These are phyloP conservation scores for Halictus ligatus DNA, from an alignment of 2,888 invertebrate species.

Conservation along the genomic window DNA sequence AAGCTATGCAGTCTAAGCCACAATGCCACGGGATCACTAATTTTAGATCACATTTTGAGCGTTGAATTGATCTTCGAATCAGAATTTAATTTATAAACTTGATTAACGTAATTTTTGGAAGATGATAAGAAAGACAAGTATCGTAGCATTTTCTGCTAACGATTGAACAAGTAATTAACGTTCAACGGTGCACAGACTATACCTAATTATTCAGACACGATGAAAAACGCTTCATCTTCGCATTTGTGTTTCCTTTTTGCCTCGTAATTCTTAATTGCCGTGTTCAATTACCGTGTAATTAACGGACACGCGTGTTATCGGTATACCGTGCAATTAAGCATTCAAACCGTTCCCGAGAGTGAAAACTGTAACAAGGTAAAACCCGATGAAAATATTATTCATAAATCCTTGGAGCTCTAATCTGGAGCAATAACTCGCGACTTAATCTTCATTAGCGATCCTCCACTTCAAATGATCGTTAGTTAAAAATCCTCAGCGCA, in stretches of 20 bases:
- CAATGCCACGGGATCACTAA: too few relatives aligned
- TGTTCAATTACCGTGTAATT: constrained; percentile 7
- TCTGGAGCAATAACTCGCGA: not conserved
- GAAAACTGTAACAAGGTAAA: constrained; percentile 8
- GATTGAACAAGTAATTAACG: not conserved
- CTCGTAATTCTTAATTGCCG: not conserved
- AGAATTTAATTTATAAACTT: not conserved
- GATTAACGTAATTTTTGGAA: not conserved
- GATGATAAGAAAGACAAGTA: not conserved
- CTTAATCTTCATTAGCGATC: not conserved
- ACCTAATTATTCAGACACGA: not conserved
- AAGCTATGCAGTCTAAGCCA: not conserved
- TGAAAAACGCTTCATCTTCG: not conserved
- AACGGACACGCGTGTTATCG: not conserved
- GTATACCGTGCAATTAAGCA: not conserved
- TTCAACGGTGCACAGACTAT: not conserved
- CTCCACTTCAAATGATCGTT: not conserved
- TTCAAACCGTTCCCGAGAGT: not conserved
- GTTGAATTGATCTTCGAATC: too few relatives aligned
- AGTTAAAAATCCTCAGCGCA: not conserved
- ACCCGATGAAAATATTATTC: not conserved
- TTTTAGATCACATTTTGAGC: too few relatives aligned
- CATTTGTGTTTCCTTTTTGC: not conserved
- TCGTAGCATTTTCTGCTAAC: not conserved
- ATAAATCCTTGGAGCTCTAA: not conserved